A percentile compares a stretch with the other conserved stretches of the same genome.
These are phyloP conservation scores for Drosophila prostipennis DNA, from an alignment of 2,888 invertebrate genomes.

Conservation along the genomic window DNA sequence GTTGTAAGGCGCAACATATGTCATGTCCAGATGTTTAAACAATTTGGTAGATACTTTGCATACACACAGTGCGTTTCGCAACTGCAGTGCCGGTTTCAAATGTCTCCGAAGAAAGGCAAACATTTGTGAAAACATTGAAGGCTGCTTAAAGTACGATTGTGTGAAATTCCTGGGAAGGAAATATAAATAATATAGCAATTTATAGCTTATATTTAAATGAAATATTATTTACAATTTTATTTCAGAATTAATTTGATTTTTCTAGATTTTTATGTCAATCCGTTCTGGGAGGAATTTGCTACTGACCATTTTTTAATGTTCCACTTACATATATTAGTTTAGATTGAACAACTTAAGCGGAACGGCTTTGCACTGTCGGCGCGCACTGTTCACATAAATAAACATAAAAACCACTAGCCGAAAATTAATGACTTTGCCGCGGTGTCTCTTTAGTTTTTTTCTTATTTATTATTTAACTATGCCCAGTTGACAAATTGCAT, in stretches of 20 bases:
- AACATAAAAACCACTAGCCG: conserved; percentile 10
- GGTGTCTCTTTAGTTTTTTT: not conserved
- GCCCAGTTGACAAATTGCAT: conserved; percentile 52
- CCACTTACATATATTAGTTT: no score
- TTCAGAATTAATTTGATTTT: no score
- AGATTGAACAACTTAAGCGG: no score
- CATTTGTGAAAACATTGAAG: not conserved
- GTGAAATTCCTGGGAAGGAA: not conserved
- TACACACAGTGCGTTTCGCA: conserved; percentile 32
- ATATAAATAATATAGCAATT: not conserved
- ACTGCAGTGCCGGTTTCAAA: not conserved
- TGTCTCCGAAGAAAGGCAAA: conserved; percentile 3
- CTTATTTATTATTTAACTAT: conserved; percentile 8
- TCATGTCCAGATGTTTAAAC: conserved; percentile 38
- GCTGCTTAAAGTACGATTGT: not conserved
- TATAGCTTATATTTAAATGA: no score
- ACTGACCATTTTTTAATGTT: no score
- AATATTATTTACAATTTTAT: no score
- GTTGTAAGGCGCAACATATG: conserved; percentile 29
- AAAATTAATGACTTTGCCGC: conserved; percentile 28
- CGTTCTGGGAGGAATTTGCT: no score
- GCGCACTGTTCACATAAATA: conserved; percentile 14
- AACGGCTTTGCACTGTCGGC: not conserved
- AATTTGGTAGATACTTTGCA: conserved; percentile 37
- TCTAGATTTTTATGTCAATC: no score